Percentiles rank a stretch among this genome's conserved stretches.
Evolutionary conservation across 2,113 vertebrate genomes (phyloP).

Genomic region (Hippocampus abdominalis): DNA sequence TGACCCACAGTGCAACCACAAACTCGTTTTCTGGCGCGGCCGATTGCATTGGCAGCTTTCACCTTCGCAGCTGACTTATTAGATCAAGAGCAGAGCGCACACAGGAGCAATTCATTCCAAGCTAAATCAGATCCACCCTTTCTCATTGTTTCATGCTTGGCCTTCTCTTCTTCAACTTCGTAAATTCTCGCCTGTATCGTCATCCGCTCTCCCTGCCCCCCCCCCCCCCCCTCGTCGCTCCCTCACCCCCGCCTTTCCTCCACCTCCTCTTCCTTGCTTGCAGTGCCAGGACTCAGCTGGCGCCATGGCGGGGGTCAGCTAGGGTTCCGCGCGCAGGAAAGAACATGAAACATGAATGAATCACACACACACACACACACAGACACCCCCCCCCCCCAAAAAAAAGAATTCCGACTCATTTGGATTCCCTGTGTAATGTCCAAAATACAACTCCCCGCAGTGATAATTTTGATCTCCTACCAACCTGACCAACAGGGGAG

Average conservation of each 20-base stretch:
- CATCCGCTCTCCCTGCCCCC: constrained; percentile 18
- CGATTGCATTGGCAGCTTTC: constrained; percentile 37
- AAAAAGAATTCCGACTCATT: constrained; percentile 5
- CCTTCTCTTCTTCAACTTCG: constrained; percentile 22
- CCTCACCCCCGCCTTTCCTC: neutral
- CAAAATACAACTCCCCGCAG: constrained; percentile 28
- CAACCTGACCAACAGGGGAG: constrained; percentile 36
- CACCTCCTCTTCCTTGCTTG: constrained; percentile 34
- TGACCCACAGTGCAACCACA: constrained; percentile 44
- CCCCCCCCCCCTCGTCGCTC: neutral
- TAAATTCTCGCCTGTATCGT: constrained; percentile 42
- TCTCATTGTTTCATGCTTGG: constrained; percentile 15
- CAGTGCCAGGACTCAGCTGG: constrained; percentile 52
- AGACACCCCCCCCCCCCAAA: too few species aligned
- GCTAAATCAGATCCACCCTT: constrained; percentile 14
- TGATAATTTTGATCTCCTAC: constrained; percentile 46
- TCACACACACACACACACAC: constrained; percentile 11
- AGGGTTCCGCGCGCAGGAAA: constrained; percentile 48
- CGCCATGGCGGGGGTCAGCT: constrained; percentile 61
- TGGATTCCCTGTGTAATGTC: constrained; percentile 38
- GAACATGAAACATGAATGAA: constrained; percentile 59
- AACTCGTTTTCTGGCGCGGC: constrained; percentile 32
- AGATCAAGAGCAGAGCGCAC: constrained; percentile 23
- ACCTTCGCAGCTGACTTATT: constrained; percentile 22
- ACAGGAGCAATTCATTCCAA: constrained; percentile 36